These are phyloP conservation scores for Liposcelis brunnea DNA, from an alignment of 2,888 invertebrate species.

Conservation along the genomic window DNA sequence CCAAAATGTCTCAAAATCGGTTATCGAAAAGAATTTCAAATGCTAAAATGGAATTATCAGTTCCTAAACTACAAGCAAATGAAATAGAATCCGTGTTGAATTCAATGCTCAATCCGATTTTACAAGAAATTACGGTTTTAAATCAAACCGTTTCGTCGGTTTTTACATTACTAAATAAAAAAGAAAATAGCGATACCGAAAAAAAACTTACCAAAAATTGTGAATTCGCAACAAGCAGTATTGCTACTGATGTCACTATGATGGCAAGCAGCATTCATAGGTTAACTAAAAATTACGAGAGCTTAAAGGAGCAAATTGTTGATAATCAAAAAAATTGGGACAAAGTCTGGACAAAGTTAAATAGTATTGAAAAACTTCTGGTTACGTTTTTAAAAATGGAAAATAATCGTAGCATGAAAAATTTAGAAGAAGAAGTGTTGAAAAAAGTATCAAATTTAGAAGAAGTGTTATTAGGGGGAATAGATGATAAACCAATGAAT, in stretches of 20 bases:
- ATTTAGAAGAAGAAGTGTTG: no score
- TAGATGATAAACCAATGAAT: no score
- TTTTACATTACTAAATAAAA: background rate
- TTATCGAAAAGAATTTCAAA: background rate
- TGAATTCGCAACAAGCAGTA: background rate
- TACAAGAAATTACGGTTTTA: background rate
- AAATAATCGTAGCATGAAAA: background rate
- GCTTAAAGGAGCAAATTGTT: background rate
- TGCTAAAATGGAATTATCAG: background rate
- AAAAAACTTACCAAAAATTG: background rate
- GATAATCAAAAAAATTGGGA: background rate
- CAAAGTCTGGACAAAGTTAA: background rate
- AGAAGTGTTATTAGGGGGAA: no score
- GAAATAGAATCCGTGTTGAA: background rate
- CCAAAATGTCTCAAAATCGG: background rate
- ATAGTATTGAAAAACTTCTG: background rate
- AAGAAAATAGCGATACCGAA: background rate
- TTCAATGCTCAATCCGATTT: background rate
- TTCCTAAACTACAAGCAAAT: background rate
- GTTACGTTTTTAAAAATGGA: background rate
- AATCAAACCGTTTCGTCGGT: background rate
- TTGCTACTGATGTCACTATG: background rate
- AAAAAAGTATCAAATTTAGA: no score
- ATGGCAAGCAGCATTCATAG: background rate
- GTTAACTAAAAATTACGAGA: background rate